Evolutionary conservation across 2,888 invertebrate genomes (phyloP).

Genomic region (Epirrhoe alternata): DNA sequence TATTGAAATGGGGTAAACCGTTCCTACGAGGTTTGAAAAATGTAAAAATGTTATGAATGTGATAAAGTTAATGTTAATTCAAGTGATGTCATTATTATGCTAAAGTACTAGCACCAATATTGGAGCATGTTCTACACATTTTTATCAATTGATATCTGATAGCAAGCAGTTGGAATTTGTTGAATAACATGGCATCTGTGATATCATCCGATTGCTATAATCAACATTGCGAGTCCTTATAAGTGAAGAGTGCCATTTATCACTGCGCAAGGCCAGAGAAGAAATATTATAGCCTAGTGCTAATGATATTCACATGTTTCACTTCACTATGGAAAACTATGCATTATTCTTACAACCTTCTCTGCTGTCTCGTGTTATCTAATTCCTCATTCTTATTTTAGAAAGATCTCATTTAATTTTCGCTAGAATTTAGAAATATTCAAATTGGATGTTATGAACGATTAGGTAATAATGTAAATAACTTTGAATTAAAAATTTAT

Average conservation of each 20-base stretch:
- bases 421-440: not conserved
- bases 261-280: conserved; percentile 47
- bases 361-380: not conserved
- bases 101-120: not conserved
- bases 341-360: not conserved
- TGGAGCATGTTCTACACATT: conserved; percentile 15
- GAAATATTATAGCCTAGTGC: not conserved
- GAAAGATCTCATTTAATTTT: not conserved
- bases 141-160: conserved; percentile 38
- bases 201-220: conserved; percentile 42
- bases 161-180: conserved; percentile 13
- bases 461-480: too few species aligned
- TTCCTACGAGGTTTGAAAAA: too few species aligned
- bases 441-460: too few species aligned
- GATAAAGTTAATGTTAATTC: conserved; percentile 1
- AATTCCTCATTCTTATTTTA: not conserved
- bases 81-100: conserved; percentile 24
- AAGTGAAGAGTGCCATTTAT: conserved; percentile 55
- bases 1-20: too few species aligned
- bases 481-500: not conserved
- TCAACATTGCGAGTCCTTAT: conserved; percentile 32
- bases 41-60: not conserved
- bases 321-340: not conserved
- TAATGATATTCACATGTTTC: not conserved
- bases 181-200: conserved; percentile 21